Base-by-base conservation (phyloP, 2,888 invertebrate genomes). In the Pyrocoelia pectoralis region DNA sequence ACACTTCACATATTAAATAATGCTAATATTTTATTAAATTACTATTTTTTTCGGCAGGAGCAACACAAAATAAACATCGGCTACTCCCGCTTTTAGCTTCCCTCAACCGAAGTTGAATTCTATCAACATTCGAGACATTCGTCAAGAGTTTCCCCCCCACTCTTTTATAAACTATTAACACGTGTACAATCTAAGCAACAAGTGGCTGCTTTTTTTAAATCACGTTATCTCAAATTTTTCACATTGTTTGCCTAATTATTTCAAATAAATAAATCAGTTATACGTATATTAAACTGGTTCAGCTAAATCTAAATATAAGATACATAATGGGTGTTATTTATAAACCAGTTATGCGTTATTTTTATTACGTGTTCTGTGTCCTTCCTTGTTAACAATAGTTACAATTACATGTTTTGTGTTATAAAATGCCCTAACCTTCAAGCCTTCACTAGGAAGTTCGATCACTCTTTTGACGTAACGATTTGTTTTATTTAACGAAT, bases 161-260 rank as follows among this genome's bases (percentile, higher is more conserved):
- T 59, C 17, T 14, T 43, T 18, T 46, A 56, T 18, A 24, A 63
- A 60, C 57, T 56, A 65, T 66, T 63, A 66, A 68, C 71, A 72
- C 71, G 67, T 68, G 72, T 71, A 72, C 71, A 72, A 51, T 72
- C 71, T 12, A 24, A 28, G 68, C 70, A 72, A 72, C 71, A 71
- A 72, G 72, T 72, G 72, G 69, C 56, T 61, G 24, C 24, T 6
- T 3, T 33, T 33, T 33, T 33, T 33, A 33, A 33, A 33, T 33
- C 33, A 33, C 33, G 33, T 33, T 33, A 6, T 33, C 9, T 33
- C 33, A n/a, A 33, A 33, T 33, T n/a, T 33, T 33, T 33, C n/a
- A 33, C 2, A 33, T 33, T 10, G 33, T 33, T 33, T 33, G 33
- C 33, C 24, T 33, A 33, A 33, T 33, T 8, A 33, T 33, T 33